phyloP scores from a whole-genome alignment of 2,113 vertebrate genomes.

The Formicarius rufipectus region DNA sequence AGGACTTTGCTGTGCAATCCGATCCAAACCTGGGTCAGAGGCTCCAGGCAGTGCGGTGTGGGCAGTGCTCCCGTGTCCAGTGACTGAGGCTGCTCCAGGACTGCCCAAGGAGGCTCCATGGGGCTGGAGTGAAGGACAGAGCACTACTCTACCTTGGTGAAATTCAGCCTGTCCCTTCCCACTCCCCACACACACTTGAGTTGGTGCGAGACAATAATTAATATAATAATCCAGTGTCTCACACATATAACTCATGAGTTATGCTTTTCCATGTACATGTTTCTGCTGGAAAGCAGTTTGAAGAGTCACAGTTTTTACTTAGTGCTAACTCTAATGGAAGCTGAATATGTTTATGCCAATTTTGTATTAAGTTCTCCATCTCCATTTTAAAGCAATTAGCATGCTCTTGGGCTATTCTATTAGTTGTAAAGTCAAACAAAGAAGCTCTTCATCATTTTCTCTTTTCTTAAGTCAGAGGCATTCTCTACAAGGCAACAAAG shows the following conservation, averaged over 20 bases:
- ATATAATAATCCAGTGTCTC: neutral
- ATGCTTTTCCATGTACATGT: neutral
- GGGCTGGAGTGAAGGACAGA: neutral
- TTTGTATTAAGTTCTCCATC: conserved; percentile 29
- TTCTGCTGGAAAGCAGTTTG: neutral
- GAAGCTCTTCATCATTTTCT: neutral
- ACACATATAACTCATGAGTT: neutral
- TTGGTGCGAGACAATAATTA: neutral
- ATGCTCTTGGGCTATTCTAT: neutral
- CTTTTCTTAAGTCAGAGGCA: neutral
- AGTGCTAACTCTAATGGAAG: neutral
- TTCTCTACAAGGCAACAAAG: conserved; percentile 11
- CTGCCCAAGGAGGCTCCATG: neutral
- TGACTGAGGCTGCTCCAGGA: neutral
- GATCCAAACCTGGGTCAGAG: neutral
- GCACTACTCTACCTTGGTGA: neutral
- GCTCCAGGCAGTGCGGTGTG: neutral
- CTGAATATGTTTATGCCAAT: neutral
- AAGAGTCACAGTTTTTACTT: neutral
- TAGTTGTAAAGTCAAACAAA: conserved; percentile 36
- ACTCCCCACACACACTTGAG: neutral
- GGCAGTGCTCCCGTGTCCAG: neutral
- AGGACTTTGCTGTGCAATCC: neutral
- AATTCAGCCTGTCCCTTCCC: neutral
- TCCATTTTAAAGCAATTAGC: conserved; percentile 15